Evolutionary conservation across 2,888 invertebrate genomes (phyloP), one percentile per base, ranked within the genome.

Genomic region (Dicyrtomina minuta): DNA sequence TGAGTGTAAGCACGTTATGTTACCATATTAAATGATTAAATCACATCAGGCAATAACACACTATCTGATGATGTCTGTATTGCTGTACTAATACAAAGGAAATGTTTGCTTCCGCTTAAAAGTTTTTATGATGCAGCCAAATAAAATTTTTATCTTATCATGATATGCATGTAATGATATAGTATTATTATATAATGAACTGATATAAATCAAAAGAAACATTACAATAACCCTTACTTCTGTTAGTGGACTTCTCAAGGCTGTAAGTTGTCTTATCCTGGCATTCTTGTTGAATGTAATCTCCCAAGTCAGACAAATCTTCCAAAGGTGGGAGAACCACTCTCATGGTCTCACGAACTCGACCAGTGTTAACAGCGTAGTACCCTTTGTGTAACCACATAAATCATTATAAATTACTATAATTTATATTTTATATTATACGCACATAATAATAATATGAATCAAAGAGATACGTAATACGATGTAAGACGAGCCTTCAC

Each of bases 311-410:
- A 80, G 77, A 76, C 33, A 78, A 74, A 56, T 82, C 80, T 70
- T 90, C 88, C 20, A 84, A 84, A 61, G 93, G 82, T 15, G 89
- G 87, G 2, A 92, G 92, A 24, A 89, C 84, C 1, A 93, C 91
- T 66, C 87, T 86, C 88, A 92, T 90, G 46, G 88, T 87, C 79
- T 88, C 87, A 72, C 90, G 86, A 55, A 94, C 88, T 12, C 76
- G 77, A 17, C 72, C 86, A 53, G 92, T 91, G 81, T 94, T 89
- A 58, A 94, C 91, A 79, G 89, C 87, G 81, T 92, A 92, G 81
- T 91, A 90, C 12, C 89, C 84, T 84, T 66, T 59, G 13, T 15
- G 22, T n/a, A 51, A 64, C 46, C 43, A 39, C 33, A 61, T 24
- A 24, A 6, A 41, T 41, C n/a, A n/a, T n/a, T n/a, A n/a, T n/a